Evolutionary conservation across 2,113 vertebrate species (phyloP), one percentile per base, ranked within the genome.

Genomic region (Himantopus leucocephalus): DNA sequence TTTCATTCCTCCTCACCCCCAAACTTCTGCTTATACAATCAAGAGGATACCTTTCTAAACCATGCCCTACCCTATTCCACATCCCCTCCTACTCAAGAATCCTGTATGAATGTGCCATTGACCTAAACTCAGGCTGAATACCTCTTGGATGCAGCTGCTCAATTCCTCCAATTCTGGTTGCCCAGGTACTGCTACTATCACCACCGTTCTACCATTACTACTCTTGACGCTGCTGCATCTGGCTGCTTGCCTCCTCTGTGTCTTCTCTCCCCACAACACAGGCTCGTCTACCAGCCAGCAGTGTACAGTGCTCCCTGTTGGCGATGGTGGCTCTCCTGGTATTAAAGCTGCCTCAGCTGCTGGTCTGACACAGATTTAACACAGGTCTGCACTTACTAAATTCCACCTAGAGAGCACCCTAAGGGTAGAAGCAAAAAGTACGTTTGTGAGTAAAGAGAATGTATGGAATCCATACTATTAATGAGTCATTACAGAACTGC

Each of bases 71-170:
- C 8, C 27, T 66, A 39, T 75, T 70, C 26, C 32, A 86, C 77
- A 81, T 8, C 22, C 60, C 18, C 43, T 86, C 7, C 55, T 29
- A 48, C 21, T 56, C 43, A 94, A 55, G 52, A 84, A 75, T 47
- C 12, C 37, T 1, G 0, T 24, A 80, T 37, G 32, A 74, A 24
- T 6, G 10, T 56, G 16, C 27, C 48, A 73, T 14, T 0, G 0
- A 21, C 30, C 34, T 26, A 50, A 70, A 86, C 24, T 67, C 55
- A n/a, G 50, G 48, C 29, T 39, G 20, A 91, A 72, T 95, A 94
- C 89, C 91, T 96, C 60, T 47, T 16, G 15, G 17, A 74, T 59
- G 72, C 41, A 70, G 79, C 24, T 74, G 22, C n/a, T 86, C 1
- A 0, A 34, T 19, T 27, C 34, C 13, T 91, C 30, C 48, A 72